Conservation (phyloP, 2,113 vertebrate species). For the Xiphophorus hellerii region DNA sequence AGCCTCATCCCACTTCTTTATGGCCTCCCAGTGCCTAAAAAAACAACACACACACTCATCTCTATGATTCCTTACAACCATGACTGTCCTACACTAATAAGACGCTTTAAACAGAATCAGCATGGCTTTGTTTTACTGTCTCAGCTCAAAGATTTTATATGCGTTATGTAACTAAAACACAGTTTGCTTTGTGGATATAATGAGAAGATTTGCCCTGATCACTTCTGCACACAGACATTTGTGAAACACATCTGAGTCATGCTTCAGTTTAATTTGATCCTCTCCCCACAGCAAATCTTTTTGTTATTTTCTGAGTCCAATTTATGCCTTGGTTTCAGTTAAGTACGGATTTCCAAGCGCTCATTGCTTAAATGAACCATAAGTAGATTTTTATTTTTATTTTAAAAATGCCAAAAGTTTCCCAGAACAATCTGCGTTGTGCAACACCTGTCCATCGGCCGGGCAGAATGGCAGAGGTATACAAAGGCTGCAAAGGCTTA, state of each 20-base stretch:
- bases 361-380: background rate
- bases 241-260: background rate
- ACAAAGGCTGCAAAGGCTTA: background rate
- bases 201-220: background rate
- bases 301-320: background rate
- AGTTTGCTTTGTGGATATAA: constrained; percentile 1
- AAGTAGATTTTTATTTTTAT: background rate
- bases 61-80: background rate
- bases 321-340: background rate
- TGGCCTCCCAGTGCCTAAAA: constrained; percentile 88
- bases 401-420: background rate
- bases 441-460: constrained; percentile 4
- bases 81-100: background rate
- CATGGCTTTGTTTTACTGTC: background rate
- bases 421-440: background rate
- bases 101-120: background rate
- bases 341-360: background rate
- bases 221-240: constrained; percentile 2
- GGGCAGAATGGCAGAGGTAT: background rate
- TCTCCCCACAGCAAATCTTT: background rate
- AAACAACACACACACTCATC: constrained; percentile 11
- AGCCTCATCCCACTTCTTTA: constrained; percentile 95
- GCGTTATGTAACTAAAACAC: constrained; percentile 11
- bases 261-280: background rate
- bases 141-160: constrained; percentile 21